Evolutionary conservation across 2,113 vertebrate genomes (phyloP), one percentile per base, ranked within the genome.

Genomic region (Ptychochromis oligacanthus): DNA sequence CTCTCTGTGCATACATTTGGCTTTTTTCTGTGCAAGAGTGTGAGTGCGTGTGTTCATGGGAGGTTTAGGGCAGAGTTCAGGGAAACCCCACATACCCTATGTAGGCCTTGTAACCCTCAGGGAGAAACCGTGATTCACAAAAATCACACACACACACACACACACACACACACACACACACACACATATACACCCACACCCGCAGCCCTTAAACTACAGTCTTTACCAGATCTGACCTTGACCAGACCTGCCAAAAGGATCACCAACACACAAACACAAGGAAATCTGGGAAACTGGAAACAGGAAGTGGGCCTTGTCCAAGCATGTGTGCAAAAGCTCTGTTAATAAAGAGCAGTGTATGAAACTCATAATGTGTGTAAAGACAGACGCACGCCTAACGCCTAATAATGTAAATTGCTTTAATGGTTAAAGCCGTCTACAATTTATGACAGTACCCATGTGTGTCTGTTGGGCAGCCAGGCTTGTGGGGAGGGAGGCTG

Each of bases 251-350:
- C 91, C 93, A 90, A 67, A 38, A 13, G 77, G 87, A 92, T 93
- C 90, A 85, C 83, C 91, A 85, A 83, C 88, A 92, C 92, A 88
- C 88, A 80, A 85, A 89, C 92, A 89, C 86, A 77, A 65, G 89
- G 82, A 86, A 91, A 89, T 91, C 89, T 94, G 93, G 92, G 92
- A 87, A 90, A 92, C 87, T 88, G 93, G 94, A 92, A 93, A 91
- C 91, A 92, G 94, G 93, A 93, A 93, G 92, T 80, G 58, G 80
- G 83, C 12, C 87, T 60, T 88, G 92, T 93, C 85, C 82, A 62
- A 64, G 77, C 67, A 72, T 26, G 79, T 67, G 82, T 82, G 84
- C 82, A 17, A 91, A 88, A 85, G 76, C 80, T 52, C 43, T n/a
- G 77, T 83, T 90, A 82, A 87, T 70, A 90, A 90, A 78, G 87